These are phyloP conservation scores for Apteryx owenii DNA, from an alignment of 2,113 vertebrate genomes.

Conservation along the genomic window DNA sequence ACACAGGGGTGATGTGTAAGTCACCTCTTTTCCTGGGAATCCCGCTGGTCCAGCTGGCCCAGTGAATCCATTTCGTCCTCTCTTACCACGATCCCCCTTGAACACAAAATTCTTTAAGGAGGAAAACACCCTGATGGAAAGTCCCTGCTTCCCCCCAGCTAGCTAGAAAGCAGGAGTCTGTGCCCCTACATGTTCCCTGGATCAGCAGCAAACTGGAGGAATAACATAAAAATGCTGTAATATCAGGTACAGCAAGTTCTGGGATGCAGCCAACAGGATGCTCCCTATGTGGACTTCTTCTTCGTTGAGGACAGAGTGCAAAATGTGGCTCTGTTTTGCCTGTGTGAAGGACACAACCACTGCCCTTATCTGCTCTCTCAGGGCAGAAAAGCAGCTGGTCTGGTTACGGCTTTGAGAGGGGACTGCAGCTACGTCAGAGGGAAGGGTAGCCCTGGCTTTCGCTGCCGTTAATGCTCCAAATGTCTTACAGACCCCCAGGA, in stretches of 20 bases:
- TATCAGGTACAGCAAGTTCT: too few relatives aligned
- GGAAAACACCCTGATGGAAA: not conserved
- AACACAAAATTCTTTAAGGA: not conserved
- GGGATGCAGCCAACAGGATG: not conserved
- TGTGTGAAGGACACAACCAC: not conserved
- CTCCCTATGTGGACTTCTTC: not conserved
- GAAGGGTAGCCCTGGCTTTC: not conserved
- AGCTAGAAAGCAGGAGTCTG: not conserved
- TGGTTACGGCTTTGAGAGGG: not conserved
- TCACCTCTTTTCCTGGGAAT: slow-evolving; percentile 78
- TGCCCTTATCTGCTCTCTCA: not conserved
- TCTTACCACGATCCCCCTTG: slow-evolving; percentile 85
- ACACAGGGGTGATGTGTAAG: not conserved
- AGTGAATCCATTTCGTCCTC: slow-evolving; percentile 82
- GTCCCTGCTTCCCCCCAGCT: not conserved
- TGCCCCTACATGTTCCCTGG: not conserved
- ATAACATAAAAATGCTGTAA: not conserved
- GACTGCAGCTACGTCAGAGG: not conserved
- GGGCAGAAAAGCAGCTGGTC: not conserved
- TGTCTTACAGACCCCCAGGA: not conserved
- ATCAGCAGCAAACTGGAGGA: not conserved
- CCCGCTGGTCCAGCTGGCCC: slow-evolving; percentile 79
- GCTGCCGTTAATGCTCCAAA: not conserved
- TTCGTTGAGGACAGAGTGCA: not conserved
- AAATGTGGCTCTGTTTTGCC: not conserved